A percentile compares a stretch with the other conserved stretches of the same genome.
These are phyloP conservation scores for Caradrina clavipalpis DNA, from an alignment of 2,888 invertebrate species.

Conservation along the genomic window DNA sequence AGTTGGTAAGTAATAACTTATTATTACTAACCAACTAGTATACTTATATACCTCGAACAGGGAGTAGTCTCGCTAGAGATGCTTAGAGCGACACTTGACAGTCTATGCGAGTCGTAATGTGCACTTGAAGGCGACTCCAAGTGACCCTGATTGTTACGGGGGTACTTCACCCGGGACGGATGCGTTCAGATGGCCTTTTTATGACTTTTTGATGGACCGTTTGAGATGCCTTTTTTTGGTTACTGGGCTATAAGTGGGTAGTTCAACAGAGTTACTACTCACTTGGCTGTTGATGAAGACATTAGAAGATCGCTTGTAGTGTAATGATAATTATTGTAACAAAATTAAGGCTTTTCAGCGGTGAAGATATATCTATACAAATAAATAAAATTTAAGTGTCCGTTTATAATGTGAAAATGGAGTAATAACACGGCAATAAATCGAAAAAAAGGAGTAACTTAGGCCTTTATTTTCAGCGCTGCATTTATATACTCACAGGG, in stretches of 20 bases:
- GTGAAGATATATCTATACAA: no score
- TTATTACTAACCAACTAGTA: no score
- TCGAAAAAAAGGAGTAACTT: no score
- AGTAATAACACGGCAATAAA: no score
- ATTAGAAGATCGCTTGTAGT: not conserved
- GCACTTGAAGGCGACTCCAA: slow-evolving; percentile 50
- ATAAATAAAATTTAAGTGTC: no score
- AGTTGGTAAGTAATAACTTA: slow-evolving; percentile 1
- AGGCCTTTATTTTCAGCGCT: no score
- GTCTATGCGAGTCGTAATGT: slow-evolving; percentile 56
- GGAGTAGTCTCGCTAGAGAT: slow-evolving; percentile 21
- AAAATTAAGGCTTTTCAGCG: no score
- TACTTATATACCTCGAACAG: slow-evolving; percentile 26
- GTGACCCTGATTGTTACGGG: slow-evolving; percentile 59
- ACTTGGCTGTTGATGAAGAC: not conserved
- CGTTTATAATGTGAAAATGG: no score
- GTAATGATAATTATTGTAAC: not conserved
- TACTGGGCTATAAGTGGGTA: slow-evolving; percentile 8
- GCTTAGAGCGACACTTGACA: slow-evolving; percentile 38
- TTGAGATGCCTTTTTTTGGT: slow-evolving; percentile 20
- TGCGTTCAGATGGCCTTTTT: slow-evolving; percentile 46
- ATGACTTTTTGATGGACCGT: slow-evolving; percentile 28
- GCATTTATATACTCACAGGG: no score
- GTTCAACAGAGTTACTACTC: slow-evolving; percentile 29
- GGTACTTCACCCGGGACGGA: slow-evolving; percentile 42